Evolutionary conservation across 2,888 invertebrate genomes (phyloP).

Genomic region (Noctua janthe): DNA sequence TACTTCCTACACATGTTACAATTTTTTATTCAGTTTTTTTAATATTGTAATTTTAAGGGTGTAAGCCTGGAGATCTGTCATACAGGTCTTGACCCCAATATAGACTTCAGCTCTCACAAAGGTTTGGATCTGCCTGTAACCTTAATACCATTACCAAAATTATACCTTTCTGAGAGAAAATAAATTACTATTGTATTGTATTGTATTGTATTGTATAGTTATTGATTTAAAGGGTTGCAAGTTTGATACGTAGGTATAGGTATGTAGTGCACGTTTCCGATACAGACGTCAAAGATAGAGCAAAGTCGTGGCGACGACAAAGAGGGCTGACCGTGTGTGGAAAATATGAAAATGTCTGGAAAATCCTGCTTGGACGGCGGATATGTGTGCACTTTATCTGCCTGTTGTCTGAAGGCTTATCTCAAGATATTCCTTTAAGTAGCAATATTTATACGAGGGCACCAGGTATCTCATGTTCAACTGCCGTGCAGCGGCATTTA

Average conservation of each 20-base stretch:
- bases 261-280: slow-evolving; percentile 1
- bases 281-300: slow-evolving; percentile 29
- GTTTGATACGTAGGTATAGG: background rate
- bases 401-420: slow-evolving; percentile 20
- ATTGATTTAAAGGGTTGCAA: slow-evolving; percentile 16
- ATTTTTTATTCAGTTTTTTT: slow-evolving; percentile 19
- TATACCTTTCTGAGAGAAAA: too few relatives aligned
- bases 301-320: background rate
- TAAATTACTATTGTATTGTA: too few relatives aligned
- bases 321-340: background rate
- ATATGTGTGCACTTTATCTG: slow-evolving; percentile 27
- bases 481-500: slow-evolving; percentile 18
- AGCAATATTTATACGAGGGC: slow-evolving; percentile 10
- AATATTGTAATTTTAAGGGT: too few relatives aligned
- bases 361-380: background rate
- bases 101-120: too few relatives aligned
- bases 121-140: too few relatives aligned
- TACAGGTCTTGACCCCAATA: too few relatives aligned
- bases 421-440: slow-evolving; percentile 23
- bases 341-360: slow-evolving; percentile 31
- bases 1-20: background rate
- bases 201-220: background rate
- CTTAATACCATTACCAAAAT: too few relatives aligned
- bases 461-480: slow-evolving; percentile 28
- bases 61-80: too few relatives aligned